Evolutionary conservation across 2,797 vertebrate genomes (phyloP), one percentile per base, ranked within the genome.

Genomic region (Vultur gryphus): DNA sequence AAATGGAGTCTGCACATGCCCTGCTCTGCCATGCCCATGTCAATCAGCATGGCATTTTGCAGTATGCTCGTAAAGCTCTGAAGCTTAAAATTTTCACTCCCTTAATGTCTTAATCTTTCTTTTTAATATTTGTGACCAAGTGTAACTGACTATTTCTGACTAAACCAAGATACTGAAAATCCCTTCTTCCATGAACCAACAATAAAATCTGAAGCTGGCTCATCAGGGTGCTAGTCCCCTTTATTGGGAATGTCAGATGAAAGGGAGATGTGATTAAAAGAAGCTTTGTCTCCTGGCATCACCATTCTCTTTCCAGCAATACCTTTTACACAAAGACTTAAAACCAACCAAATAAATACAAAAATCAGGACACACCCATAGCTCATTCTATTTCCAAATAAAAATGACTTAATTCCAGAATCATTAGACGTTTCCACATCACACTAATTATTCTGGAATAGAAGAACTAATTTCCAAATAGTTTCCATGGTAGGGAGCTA

Each of bases 391-490:
- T 86, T 96, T 93, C 89, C 89, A 90, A 91, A 93, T 39, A 91
- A 81, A 95, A 93, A 61, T 78, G 1, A 92, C 92, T 81, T 71
- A 89, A 93, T 95, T 95, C 65, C 58, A 93, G 69, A 93, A 89
- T 87, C 86, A 91, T 83, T 64, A 92, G 57, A 77, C 7, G 3
- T 94, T 94, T 97, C 93, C 87, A 97, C 94, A 97, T 95, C 81
- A 87, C 75, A 54, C 17, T 71, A 80, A 94, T 92, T 97, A 89
- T 94, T 97, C 86, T 89, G 93, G 84, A 95, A 93, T 44, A 89
- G 67, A 87, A 72, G 15, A 87, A 87, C 48, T 87, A 71, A 93
- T 96, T 97, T 90, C 86, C 90, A 97, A 95, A 96, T 92, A 94
- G 86, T 94, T 95, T 94, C 89, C 92, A 93, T 65, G 46, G 79